Percentiles rank a stretch among this genome's conserved stretches.
Conservation (phyloP, 2,797 vertebrate species). For the Sebastes hubbsi region DNA sequence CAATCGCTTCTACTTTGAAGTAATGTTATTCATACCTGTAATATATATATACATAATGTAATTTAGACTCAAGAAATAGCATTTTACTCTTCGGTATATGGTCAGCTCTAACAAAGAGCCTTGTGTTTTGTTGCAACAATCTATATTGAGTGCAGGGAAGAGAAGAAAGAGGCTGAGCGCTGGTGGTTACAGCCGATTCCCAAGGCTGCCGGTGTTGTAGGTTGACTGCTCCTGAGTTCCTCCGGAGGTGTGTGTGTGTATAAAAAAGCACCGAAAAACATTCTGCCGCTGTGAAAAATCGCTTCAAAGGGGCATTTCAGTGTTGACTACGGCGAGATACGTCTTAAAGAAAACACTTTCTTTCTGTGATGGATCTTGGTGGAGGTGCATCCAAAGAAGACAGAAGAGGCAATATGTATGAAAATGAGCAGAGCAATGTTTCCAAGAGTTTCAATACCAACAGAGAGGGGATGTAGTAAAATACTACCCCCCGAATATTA, state of each 20-base stretch:
- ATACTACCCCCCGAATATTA: slow-evolving; percentile 54
- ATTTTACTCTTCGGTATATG: not conserved
- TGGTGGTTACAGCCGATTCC: slow-evolving; percentile 61
- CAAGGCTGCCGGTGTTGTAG: slow-evolving; percentile 62
- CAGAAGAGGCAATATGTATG: slow-evolving; percentile 78
- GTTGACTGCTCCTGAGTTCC: slow-evolving; percentile 66
- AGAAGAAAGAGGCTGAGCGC: slow-evolving; percentile 22
- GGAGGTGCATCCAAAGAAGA: slow-evolving; percentile 66
- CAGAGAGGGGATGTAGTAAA: slow-evolving; percentile 57
- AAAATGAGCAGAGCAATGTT: slow-evolving; percentile 72
- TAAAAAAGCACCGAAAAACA: slow-evolving; percentile 58
- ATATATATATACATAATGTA: not conserved
- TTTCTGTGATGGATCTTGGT: slow-evolving; percentile 61
- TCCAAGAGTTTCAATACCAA: slow-evolving; percentile 49
- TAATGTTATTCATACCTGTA: slow-evolving; percentile 8
- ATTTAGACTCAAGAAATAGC: slow-evolving; percentile 1
- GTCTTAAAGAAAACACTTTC: slow-evolving; percentile 71
- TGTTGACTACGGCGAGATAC: slow-evolving; percentile 60
- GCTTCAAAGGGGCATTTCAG: slow-evolving; percentile 69
- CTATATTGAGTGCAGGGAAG: slow-evolving; percentile 37
- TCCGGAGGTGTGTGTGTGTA: slow-evolving; percentile 64
- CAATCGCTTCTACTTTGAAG: slow-evolving; percentile 20
- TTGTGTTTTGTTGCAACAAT: slow-evolving; percentile 38
- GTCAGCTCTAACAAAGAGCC: slow-evolving; percentile 34
- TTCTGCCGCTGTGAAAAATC: slow-evolving; percentile 63